These are phyloP conservation scores for Noctua pronuba DNA, from an alignment of 2,888 invertebrate species.

Conservation along the genomic window DNA sequence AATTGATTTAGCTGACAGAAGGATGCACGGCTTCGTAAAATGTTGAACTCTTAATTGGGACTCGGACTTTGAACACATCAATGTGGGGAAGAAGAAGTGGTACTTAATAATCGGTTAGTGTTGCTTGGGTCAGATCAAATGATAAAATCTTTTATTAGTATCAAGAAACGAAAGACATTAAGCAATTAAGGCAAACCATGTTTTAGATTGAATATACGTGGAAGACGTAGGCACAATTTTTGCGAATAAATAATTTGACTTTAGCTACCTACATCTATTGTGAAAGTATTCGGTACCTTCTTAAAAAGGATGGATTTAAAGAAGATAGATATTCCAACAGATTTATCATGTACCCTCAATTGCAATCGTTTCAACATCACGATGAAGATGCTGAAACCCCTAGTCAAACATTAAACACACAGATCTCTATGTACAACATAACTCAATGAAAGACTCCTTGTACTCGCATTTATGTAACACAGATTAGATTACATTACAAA, in stretches of 20 bases:
- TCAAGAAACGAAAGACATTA: background rate
- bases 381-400: conserved; percentile 5
- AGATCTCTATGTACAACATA: background rate
- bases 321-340: background rate
- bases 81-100: conserved; percentile 14
- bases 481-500: conserved; percentile 32
- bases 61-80: conserved; percentile 45
- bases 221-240: background rate
- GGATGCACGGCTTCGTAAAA: conserved; percentile 33
- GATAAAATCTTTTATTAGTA: conserved; percentile 20
- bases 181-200: background rate
- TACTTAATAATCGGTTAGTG: conserved; percentile 27
- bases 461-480: background rate
- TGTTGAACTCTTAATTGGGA: conserved; percentile 10
- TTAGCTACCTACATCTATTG: background rate
- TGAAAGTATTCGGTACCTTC: background rate
- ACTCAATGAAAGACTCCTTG: conserved; percentile 1
- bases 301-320: background rate
- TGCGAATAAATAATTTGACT: background rate
- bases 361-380: background rate
- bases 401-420: conserved; percentile 8
- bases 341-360: conserved; percentile 6
- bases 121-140: conserved; percentile 27
- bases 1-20: conserved; percentile 51
- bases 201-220: background rate